Evolutionary conservation across 2,113 vertebrate species (phyloP).

Genomic region (Eleginops maclovinus): DNA sequence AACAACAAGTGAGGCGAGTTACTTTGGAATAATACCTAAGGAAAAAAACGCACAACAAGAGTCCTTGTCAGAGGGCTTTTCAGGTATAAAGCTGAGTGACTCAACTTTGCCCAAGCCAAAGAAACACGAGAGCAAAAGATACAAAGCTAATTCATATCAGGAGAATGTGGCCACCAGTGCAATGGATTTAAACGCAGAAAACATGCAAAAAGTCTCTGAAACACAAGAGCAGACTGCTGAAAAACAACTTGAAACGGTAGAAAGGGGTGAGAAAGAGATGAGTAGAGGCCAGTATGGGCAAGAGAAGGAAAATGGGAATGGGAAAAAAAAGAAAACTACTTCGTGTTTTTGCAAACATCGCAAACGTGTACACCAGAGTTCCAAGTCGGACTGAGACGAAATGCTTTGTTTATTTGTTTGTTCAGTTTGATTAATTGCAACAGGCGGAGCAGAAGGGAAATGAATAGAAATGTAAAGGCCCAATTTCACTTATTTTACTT

Average conservation of each 20-base stretch:
- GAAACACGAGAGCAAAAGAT: not conserved
- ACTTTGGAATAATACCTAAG: accelerated
- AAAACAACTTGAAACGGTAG: not conserved
- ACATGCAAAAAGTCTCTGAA: not conserved
- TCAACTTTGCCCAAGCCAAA: no score
- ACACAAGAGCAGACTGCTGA: not conserved
- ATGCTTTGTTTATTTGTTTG: not conserved
- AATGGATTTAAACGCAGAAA: not conserved
- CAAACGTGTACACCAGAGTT: not conserved
- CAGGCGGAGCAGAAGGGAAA: no score
- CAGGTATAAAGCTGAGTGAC: not conserved
- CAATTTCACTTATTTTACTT: not conserved
- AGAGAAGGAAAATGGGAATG: accelerated
- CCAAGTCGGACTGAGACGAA: not conserved
- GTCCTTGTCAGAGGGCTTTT: not conserved
- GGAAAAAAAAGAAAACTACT: not conserved
- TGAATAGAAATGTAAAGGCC: no score
- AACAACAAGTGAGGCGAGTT: accelerated
- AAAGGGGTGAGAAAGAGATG: not conserved
- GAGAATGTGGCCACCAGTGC: not conserved
- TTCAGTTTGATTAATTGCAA: no score
- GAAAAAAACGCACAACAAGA: not conserved
- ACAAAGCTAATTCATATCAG: no score
- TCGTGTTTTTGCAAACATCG: accelerated
- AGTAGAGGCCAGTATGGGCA: accelerated